Evolutionary conservation across 2,113 vertebrate species (phyloP).

Genomic region (Butorides virescens): DNA sequence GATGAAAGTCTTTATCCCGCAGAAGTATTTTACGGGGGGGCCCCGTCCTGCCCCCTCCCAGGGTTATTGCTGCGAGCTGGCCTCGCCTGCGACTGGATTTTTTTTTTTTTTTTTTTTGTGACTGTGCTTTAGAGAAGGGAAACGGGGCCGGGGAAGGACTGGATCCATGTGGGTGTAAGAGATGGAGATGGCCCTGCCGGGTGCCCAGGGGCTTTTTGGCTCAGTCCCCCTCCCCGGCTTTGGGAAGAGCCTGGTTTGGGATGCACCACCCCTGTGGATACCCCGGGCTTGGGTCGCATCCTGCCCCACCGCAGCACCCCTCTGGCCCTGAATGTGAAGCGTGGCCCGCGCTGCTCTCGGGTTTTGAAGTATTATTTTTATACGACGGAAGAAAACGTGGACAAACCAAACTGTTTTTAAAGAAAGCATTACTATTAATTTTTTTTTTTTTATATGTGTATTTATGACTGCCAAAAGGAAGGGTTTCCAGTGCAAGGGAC

Average conservation of each 20-base stretch:
- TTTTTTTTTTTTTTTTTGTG: neutral
- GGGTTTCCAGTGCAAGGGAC: neutral
- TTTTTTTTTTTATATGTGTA: neutral
- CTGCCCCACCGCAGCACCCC: neutral
- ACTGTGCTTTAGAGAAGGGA: conserved; percentile 27
- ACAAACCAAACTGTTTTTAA: neutral
- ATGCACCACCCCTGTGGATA: neutral
- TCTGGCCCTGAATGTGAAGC: neutral
- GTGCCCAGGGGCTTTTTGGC: neutral
- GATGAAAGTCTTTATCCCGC: neutral
- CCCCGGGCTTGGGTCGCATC: neutral
- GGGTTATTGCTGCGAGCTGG: conserved; percentile 23
- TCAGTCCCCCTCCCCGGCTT: neutral
- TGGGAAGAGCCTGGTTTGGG: neutral
- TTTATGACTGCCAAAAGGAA: conserved; percentile 34
- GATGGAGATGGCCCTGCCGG: neutral
- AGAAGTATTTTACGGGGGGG: neutral
- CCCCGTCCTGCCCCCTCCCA: neutral
- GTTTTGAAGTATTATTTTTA: conserved; percentile 33
- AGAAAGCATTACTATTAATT: conserved; percentile 11
- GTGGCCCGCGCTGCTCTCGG: neutral
- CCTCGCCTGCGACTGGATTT: neutral
- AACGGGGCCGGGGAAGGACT: neutral
- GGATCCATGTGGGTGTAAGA: rapidly evolving
- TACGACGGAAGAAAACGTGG: neutral